phyloP scores from a whole-genome alignment of 2,113 vertebrate species.

The Tauraco erythrolophus region DNA sequence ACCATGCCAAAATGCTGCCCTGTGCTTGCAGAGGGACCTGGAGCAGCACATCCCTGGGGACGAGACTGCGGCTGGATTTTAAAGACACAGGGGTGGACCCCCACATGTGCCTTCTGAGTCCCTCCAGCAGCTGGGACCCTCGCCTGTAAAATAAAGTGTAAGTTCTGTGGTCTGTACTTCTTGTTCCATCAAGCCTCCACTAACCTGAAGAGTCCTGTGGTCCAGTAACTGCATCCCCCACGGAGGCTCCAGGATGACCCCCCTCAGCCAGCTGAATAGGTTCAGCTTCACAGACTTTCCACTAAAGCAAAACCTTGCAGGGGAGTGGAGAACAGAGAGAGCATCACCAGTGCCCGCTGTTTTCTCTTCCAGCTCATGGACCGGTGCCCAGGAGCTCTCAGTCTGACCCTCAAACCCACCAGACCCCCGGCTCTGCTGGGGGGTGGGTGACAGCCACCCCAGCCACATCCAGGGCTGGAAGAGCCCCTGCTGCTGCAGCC shows the following conservation, averaged over 20 bases:
- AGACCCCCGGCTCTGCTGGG: neutral
- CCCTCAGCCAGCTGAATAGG: neutral
- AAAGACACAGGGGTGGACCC: neutral
- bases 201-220: neutral
- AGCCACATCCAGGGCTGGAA: neutral
- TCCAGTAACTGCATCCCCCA: neutral
- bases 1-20: neutral
- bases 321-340: neutral
- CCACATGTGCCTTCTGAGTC: neutral
- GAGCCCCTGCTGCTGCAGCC: neutral
- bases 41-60: neutral
- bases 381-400: neutral
- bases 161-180: neutral
- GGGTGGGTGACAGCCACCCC: too few relatives aligned
- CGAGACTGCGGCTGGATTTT: neutral
- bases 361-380: neutral
- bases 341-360: rapidly evolving
- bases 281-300: neutral
- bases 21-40: neutral
- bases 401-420: neutral
- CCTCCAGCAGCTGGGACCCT: neutral
- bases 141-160: neutral
- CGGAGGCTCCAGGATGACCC: neutral
- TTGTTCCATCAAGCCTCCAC: neutral
- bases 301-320: neutral